Conservation (phyloP, 2,113 vertebrate species). For the Lophius piscatorius region DNA sequence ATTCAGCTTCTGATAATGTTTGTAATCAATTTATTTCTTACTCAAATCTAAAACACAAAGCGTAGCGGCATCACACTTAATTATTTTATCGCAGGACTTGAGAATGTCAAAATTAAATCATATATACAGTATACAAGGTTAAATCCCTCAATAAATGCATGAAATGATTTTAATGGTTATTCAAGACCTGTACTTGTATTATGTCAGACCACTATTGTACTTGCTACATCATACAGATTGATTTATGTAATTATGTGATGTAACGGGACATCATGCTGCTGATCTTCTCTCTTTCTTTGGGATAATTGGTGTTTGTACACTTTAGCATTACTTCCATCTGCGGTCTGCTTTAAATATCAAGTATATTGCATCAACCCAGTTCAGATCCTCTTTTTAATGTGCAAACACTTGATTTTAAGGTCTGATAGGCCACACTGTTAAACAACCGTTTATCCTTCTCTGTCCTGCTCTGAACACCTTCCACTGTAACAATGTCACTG, state of each 20-base stretch:
- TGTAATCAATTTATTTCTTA: neutral
- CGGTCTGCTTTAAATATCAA: neutral
- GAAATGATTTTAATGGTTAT: too few relatives aligned
- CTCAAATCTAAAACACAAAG: neutral
- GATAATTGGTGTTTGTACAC: neutral
- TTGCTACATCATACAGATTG: neutral
- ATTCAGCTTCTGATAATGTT: neutral
- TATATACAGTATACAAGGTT: too few relatives aligned
- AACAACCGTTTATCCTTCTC: conserved; percentile 1
- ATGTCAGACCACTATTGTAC: neutral
- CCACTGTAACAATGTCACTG: conserved; percentile 21
- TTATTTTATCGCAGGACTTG: too few relatives aligned
- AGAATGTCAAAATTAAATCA: neutral
- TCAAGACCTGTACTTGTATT: neutral
- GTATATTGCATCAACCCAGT: neutral
- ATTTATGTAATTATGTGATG: neutral
- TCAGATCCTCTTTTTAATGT: neutral
- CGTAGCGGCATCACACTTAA: too few relatives aligned
- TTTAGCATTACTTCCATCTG: neutral
- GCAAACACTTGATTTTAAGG: conserved; percentile 21
- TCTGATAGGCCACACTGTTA: conserved; percentile 9
- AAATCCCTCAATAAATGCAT: too few relatives aligned
- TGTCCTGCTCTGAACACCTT: conserved; percentile 25
- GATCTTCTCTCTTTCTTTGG: neutral
- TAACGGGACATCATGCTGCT: neutral